Conservation (phyloP, 2,113 vertebrate species). For the Tetrao urogallus region DNA sequence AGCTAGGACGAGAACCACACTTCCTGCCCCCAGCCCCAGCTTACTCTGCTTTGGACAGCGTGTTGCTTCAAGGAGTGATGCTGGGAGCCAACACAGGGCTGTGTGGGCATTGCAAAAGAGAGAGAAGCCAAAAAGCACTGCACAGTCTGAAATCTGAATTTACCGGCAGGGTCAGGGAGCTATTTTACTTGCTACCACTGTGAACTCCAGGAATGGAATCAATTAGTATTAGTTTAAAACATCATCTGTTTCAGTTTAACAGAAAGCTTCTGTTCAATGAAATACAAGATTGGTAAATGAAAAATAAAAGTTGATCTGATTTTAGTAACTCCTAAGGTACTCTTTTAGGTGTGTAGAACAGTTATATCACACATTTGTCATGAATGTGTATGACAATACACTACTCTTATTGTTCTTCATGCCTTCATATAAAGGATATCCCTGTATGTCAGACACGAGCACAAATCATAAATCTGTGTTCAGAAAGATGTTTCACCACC, state of each 20-base stretch:
- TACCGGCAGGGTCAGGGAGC: slow-evolving; percentile 71
- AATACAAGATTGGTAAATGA: slow-evolving; percentile 75
- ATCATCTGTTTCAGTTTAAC: slow-evolving; percentile 84
- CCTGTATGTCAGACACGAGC: background rate
- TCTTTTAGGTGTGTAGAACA: background rate
- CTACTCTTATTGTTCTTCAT: background rate
- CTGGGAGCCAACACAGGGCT: background rate
- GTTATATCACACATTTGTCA: background rate
- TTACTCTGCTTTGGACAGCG: background rate
- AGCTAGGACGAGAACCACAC: background rate
- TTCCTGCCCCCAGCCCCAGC: background rate
- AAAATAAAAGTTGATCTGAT: slow-evolving; percentile 72
- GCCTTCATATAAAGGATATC: background rate
- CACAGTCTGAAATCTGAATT: slow-evolving; percentile 19
- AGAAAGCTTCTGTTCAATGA: slow-evolving; percentile 81
- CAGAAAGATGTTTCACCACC: background rate
- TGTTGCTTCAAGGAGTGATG: background rate
- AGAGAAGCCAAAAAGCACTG: background rate
- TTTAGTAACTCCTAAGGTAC: slow-evolving; percentile 57
- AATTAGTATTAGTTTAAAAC: slow-evolving; percentile 84
- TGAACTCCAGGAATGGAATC: slow-evolving; percentile 81
- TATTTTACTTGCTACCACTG: slow-evolving; percentile 73
- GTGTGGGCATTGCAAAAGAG: background rate
- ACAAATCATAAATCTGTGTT: background rate
- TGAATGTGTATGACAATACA: background rate